Evolutionary conservation across 1,140 invertebrate species (phyloP), one percentile per base, ranked within the genome.

Genomic region (Macrobrachium rosenbergii): DNA sequence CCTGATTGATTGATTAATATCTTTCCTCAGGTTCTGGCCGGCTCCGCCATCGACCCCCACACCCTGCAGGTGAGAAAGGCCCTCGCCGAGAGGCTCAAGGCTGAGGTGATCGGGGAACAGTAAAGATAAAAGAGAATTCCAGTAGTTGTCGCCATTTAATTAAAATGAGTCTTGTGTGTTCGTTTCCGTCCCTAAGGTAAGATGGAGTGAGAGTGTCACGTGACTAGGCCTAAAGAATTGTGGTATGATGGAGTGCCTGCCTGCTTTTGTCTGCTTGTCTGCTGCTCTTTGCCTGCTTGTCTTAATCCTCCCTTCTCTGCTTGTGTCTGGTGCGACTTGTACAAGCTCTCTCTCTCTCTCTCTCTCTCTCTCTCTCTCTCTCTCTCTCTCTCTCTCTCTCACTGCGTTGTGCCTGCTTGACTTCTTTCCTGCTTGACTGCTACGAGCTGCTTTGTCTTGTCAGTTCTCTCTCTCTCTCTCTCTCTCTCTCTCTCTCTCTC

Each of bases 81-180:
- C 0, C 93, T 98, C 52, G 97, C 96, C 11, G 95, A 95, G 76
- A 94, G 96, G 90, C 93, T 98, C 17, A 96, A 96, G 91, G 93
- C 94, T 72, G 97, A 98, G 93, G 96, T 98, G 11, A 91, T 94
- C 69, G 91, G 91, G n/a, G 83, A 90, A 19, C 82, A 89, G 80
- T 82, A 88, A 93, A 69, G 28, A 52, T 52, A 52, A 10, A 12
- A 52, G 52, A 52, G 12, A 52, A 52, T 52, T 52, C 52, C 52
- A 52, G 52, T 52, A 52, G 12, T 52, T 52, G 52, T 52, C 52
- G 52, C 52, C 52, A 52, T 52, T 52, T 37, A 37, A 12, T 52
- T 52, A 52, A n/a, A 52, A 52, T 52, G 52, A 52, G 52, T 52
- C 52, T 37, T 52, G 52, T 52, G 52, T 52, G 52, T 52, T 52